phyloP scores from a whole-genome alignment of 2,888 invertebrate genomes.

The Eupithecia insigniata region DNA sequence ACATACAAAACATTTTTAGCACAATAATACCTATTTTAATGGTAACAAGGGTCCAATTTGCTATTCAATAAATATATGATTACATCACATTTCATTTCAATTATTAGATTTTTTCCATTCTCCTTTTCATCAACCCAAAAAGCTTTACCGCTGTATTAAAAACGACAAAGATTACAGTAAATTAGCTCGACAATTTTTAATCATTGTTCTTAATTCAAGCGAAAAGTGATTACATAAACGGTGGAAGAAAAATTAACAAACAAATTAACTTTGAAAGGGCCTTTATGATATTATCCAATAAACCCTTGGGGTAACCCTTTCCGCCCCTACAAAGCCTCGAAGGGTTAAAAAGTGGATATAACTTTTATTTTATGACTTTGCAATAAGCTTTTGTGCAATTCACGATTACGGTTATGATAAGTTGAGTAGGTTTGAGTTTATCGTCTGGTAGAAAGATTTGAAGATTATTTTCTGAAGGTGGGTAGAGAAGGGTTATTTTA shows the following conservation, averaged over 20 bases:
- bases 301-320: slow-evolving; percentile 50
- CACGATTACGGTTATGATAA: slow-evolving; percentile 31
- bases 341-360: slow-evolving; percentile 51
- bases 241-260: slow-evolving; percentile 73
- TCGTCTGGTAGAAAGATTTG: neutral
- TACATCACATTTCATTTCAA: too few species aligned
- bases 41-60: neutral
- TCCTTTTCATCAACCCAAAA: neutral
- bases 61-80: too few species aligned
- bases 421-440: neutral
- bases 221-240: slow-evolving; percentile 55
- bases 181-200: slow-evolving; percentile 46
- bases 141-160: slow-evolving; percentile 7
- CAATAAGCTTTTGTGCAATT: slow-evolving; percentile 49
- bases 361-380: slow-evolving; percentile 43
- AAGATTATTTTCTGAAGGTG: neutral
- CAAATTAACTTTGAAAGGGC: slow-evolving; percentile 78
- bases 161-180: slow-evolving; percentile 34
- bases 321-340: slow-evolving; percentile 45
- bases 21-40: neutral
- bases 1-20: neutral
- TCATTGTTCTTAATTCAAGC: slow-evolving; percentile 51
- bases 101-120: neutral
- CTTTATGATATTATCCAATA: slow-evolving; percentile 73
- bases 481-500: neutral